Evolutionary conservation across 2,888 invertebrate species (phyloP).

Genomic region (Melikaiella ostensackeni): DNA sequence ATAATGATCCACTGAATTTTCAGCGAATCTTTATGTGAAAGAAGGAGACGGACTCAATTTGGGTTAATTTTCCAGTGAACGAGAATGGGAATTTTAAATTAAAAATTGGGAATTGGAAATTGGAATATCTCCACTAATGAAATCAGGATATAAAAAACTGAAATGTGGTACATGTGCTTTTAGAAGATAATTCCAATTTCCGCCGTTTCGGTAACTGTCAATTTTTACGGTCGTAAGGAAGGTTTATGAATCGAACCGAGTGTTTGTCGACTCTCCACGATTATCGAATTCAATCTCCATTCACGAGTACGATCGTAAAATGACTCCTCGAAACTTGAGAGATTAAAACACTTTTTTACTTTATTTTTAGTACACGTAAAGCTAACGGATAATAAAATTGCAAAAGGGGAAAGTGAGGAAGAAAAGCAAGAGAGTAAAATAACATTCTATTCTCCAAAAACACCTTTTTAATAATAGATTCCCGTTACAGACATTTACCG

Average conservation of each 20-base stretch:
- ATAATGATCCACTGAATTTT: slow-evolving; percentile 18
- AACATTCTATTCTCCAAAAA: too few relatives aligned
- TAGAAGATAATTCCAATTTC: slow-evolving; percentile 19
- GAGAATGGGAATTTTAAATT: neutral
- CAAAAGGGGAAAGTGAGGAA: neutral
- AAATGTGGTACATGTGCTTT: neutral
- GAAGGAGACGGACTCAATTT: slow-evolving; percentile 8
- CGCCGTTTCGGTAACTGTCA: neutral
- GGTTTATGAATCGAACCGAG: slow-evolving; percentile 16
- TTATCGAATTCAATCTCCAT: slow-evolving; percentile 12
- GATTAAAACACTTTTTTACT: slow-evolving; percentile 1
- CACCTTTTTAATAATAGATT: too few relatives aligned
- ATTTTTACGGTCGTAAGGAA: slow-evolving; percentile 15
- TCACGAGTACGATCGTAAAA: slow-evolving; percentile 5
- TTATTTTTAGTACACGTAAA: neutral
- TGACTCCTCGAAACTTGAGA: slow-evolving; percentile 12
- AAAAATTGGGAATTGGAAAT: neutral
- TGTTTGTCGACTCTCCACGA: slow-evolving; percentile 19
- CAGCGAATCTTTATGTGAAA: neutral
- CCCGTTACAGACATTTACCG: too few relatives aligned
- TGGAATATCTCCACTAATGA: slow-evolving; percentile 9
- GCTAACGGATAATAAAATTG: neutral
- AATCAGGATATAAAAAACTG: neutral
- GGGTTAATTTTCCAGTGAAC: slow-evolving; percentile 12
- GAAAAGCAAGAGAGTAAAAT: neutral